Evolutionary conservation across 2,888 invertebrate genomes (phyloP).

Genomic region (Temnothorax unifasciatus): DNA sequence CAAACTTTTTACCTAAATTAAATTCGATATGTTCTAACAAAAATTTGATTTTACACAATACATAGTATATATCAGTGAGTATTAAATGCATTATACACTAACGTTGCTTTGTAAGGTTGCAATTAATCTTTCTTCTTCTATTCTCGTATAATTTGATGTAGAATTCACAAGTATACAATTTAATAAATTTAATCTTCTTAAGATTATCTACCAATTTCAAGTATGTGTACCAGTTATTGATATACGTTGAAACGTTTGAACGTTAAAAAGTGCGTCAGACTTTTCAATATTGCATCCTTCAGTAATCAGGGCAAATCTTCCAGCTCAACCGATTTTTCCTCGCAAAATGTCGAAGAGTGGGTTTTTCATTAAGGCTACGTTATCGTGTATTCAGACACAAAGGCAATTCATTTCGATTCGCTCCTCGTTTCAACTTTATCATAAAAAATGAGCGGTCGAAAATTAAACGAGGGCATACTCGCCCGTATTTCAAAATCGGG

Average conservation of each 20-base stretch:
- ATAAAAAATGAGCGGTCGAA: constrained; percentile 27
- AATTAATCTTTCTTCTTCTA: background rate
- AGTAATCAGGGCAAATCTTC: constrained; percentile 25
- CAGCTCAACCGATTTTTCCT: background rate
- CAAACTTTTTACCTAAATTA: background rate
- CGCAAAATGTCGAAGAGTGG: constrained; percentile 19
- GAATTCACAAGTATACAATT: constrained; percentile 3
- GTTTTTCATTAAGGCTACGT: constrained; percentile 10
- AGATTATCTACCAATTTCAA: background rate
- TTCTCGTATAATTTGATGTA: background rate
- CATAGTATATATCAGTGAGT: background rate
- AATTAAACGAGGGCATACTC: constrained; percentile 24
- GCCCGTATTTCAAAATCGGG: constrained; percentile 18
- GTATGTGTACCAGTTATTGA: background rate
- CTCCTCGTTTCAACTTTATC: background rate
- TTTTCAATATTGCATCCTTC: background rate
- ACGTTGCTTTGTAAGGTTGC: background rate
- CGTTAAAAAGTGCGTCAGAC: background rate
- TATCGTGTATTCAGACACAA: constrained; percentile 28
- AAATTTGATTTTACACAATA: background rate
- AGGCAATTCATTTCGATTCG: constrained; percentile 15
- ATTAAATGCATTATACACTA: background rate
- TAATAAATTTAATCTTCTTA: background rate
- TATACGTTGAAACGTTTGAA: background rate
- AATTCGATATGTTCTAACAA: background rate